Evolutionary conservation across 2,888 invertebrate species (phyloP), one percentile per base, ranked within the genome.

Genomic region (Cantharis flavilabris): DNA sequence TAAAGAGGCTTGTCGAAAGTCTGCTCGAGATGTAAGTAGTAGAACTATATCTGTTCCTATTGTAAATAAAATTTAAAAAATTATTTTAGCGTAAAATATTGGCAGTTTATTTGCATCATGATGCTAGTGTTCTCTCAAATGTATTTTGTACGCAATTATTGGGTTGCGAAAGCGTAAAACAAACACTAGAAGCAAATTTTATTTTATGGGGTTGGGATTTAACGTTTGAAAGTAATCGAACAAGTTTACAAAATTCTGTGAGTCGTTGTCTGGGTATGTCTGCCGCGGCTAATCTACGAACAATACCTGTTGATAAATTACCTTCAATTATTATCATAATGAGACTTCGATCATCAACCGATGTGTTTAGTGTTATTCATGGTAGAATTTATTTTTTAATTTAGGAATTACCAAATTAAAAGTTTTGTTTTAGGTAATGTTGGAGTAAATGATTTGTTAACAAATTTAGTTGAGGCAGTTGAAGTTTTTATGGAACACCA

Each of bases 181-280:
- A 97, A 86, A 95, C 96, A 78, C 91, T 99, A 69, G 93, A 95
- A 75, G 94, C 93, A 76, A 97, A 98, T 90, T 99, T 97, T 88
- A 90, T 98, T 69, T 92, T 97, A 2, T 99, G 98, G 93, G 98
- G 98, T 77, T 99, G 99, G 99, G 99, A 99, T 89, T 92, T 98
- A 82, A 97, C 98, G 10, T 93, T 94, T 83, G 94, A 96, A 80
- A 92, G 94, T 82, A 98, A 98, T 88, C 94, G 94, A 87, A 92
- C 79, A 84, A 96, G 95, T 90, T 91, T 97, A 84, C 89, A 97
- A 82, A 90, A 92, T 62, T 93, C 96, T 11, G 92, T 97, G 72
- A 92, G 93, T 76, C 93, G 92, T 82, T 92, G 93, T 75, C 92
- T 98, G 82, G 97, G 98, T 11, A 91, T 93, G 70, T 92, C 95